Conservation (phyloP, 1,140 invertebrate species). For the Drosophila persimilis region DNA sequence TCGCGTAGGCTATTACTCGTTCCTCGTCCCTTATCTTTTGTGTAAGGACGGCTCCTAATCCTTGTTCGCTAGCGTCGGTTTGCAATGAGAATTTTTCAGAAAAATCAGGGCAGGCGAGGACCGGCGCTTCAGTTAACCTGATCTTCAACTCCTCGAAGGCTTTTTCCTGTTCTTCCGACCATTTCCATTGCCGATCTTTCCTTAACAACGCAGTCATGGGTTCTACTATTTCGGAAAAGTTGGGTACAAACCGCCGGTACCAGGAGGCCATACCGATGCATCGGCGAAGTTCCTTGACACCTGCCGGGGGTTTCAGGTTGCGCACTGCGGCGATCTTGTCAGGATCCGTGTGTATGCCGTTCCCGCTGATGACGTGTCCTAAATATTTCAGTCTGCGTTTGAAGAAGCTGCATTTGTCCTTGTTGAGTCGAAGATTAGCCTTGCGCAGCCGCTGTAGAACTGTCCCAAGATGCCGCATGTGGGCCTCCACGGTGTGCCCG, state of each 20-base stretch:
- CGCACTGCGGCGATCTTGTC: not conserved
- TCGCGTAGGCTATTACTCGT: no score
- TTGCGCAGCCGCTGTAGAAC: not conserved
- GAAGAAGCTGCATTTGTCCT: not conserved
- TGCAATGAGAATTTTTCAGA: no score
- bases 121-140: no score
- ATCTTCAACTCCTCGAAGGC: not conserved
- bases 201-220: not conserved
- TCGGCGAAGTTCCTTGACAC: not conserved
- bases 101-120: no score
- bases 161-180: not conserved
- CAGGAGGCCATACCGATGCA: not conserved
- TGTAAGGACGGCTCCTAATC: no score
- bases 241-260: not conserved
- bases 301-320: not conserved
- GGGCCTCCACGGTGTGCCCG: not conserved
- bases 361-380: not conserved
- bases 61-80: no score
- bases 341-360: conserved; percentile 1
- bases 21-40: no score
- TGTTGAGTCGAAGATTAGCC: not conserved
- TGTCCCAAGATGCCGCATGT: not conserved
- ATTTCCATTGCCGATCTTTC: not conserved
- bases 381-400: not conserved
- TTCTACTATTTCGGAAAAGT: no score